These are phyloP conservation scores for Apocrypta bakeri DNA, from an alignment of 1,140 invertebrate species.

Conservation along the genomic window DNA sequence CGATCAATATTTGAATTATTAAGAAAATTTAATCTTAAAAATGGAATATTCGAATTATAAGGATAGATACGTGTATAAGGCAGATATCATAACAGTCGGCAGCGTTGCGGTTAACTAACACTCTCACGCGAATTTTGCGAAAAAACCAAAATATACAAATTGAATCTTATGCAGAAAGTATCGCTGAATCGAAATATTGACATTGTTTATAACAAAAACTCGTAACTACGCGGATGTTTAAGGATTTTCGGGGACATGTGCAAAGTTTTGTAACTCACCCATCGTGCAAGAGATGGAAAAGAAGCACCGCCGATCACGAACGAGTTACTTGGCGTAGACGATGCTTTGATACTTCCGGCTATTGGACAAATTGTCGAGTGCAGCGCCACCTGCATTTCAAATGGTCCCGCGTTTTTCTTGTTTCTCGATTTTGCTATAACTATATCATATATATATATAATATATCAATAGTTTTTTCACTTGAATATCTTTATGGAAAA, in stretches of 20 bases:
- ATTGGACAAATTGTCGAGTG: not conserved
- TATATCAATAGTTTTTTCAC: no score
- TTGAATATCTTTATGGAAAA: not conserved
- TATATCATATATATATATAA: not conserved
- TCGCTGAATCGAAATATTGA: not conserved
- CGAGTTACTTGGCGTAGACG: conserved; percentile 15
- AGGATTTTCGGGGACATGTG: conserved; percentile 41
- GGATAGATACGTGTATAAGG: conserved; percentile 1
- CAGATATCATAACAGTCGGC: conserved; percentile 6
- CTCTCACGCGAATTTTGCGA: not conserved
- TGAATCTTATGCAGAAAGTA: not conserved
- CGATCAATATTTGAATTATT: not conserved
- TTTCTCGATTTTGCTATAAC: not conserved
- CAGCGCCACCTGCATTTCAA: conserved; percentile 7
- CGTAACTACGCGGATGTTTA: conserved; percentile 34
- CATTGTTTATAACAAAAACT: conserved; percentile 11
- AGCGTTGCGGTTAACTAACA: conserved; percentile 15
- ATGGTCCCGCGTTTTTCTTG: not conserved
- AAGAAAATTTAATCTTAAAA: not conserved
- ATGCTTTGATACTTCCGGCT: not conserved
- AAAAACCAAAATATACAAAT: conserved; percentile 41
- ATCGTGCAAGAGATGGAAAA: conserved; percentile 52
- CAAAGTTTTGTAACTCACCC: conserved; percentile 50
- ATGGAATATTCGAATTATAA: not conserved
- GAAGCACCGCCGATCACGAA: conserved; percentile 33